Evolutionary conservation across 1,140 invertebrate species (phyloP).

Genomic region (Polypedilum vanderplanki): DNA sequence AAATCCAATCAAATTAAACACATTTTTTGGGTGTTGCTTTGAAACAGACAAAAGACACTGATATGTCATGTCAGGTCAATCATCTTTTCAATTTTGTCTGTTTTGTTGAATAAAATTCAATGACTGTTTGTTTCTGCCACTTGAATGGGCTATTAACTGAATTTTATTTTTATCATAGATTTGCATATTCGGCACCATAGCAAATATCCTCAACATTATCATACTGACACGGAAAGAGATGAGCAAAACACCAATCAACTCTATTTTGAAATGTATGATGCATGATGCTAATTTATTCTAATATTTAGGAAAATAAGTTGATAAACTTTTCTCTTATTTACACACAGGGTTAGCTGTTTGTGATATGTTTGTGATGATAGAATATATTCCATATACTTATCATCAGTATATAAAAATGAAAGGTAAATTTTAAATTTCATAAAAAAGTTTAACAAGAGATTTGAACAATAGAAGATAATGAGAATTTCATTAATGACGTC

Average conservation of each 20-base stretch:
- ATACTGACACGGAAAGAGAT: constrained; percentile 86
- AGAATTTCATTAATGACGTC: no score
- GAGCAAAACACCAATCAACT: constrained; percentile 71
- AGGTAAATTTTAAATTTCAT: constrained; percentile 34
- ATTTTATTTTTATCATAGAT: constrained; percentile 46
- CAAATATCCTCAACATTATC: constrained; percentile 90
- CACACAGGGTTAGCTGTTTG: constrained; percentile 80
- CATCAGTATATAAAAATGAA: constrained; percentile 67
- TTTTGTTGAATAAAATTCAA: no score
- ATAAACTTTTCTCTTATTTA: background rate
- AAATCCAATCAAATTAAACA: no score
- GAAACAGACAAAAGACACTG: no score
- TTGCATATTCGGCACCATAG: constrained; percentile 84
- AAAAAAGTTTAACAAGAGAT: no score
- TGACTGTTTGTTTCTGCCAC: no score
- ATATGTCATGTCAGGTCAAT: no score
- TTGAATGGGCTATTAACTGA: no score
- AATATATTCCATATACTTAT: constrained; percentile 83
- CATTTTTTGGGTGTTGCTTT: no score
- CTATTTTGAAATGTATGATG: constrained; percentile 51
- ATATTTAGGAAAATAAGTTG: no score
- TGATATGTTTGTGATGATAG: constrained; percentile 86
- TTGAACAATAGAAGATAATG: no score
- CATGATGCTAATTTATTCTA: background rate
- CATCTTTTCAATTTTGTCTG: no score